A percentile compares a stretch with the other conserved stretches of the same genome.
Conservation (phyloP, 2,888 invertebrate genomes). For the Gortyna flavago region DNA sequence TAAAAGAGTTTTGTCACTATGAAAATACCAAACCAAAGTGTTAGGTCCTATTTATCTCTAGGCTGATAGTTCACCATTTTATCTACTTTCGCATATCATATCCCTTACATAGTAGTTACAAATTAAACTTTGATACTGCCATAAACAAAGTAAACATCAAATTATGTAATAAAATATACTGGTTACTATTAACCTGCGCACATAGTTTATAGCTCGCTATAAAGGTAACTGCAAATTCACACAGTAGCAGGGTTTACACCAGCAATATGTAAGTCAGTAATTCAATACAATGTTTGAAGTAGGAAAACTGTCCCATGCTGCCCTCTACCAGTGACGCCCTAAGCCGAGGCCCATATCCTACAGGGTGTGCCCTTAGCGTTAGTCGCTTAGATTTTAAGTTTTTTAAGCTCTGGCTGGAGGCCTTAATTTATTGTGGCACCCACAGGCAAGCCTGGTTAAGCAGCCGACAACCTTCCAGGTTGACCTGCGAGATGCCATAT, state of each 20-base stretch:
- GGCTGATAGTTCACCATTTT: too few relatives aligned
- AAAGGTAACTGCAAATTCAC: conserved; percentile 21
- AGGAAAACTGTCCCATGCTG: too few relatives aligned
- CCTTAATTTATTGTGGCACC: too few relatives aligned
- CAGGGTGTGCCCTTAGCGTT: too few relatives aligned
- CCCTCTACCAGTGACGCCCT: too few relatives aligned
- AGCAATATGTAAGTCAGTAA: background rate
- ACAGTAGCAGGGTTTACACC: background rate
- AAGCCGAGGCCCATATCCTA: too few relatives aligned
- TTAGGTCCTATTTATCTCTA: background rate
- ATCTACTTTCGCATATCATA: background rate
- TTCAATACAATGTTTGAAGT: conserved; percentile 17
- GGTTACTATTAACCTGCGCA: conserved; percentile 34
- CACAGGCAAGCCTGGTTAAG: too few relatives aligned
- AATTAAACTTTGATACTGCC: conserved; percentile 29
- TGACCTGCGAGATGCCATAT: too few relatives aligned
- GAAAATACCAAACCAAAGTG: background rate
- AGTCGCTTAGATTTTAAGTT: too few relatives aligned
- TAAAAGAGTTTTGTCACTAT: background rate
- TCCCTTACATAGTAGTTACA: conserved; percentile 38
- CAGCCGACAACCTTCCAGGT: too few relatives aligned
- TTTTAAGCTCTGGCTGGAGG: too few relatives aligned
- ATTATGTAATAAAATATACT: conserved; percentile 45
- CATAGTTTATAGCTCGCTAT: conserved; percentile 28
- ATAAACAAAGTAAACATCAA: conserved; percentile 43